Conservation (phyloP, 2,797 vertebrate species). For the Taeniopygia guttata region DNA sequence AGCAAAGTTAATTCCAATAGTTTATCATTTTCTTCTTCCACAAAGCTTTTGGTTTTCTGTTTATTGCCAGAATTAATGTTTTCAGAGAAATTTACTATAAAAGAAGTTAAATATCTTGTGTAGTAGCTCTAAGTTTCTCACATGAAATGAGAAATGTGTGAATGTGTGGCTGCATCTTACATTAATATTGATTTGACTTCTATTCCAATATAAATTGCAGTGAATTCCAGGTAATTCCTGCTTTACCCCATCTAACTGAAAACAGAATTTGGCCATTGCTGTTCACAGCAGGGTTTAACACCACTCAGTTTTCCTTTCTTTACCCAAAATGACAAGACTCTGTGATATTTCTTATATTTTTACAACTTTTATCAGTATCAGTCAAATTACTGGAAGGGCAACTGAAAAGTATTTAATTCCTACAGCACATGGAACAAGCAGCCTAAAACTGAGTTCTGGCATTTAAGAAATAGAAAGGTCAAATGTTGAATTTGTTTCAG, state of each 20-base stretch:
- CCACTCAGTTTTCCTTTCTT: background rate
- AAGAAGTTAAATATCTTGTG: background rate
- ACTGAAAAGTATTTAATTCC: background rate
- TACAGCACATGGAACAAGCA: background rate
- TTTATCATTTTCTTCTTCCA: background rate
- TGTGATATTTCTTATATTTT: background rate
- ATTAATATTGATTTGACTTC: background rate
- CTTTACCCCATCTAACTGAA: background rate
- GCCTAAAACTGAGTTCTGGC: background rate
- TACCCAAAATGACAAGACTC: background rate
- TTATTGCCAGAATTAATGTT: background rate
- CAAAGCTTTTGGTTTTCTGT: background rate
- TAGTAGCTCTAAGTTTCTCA: background rate
- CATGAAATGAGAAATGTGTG: background rate
- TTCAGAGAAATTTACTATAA: background rate
- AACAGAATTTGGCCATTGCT: background rate
- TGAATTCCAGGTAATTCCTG: background rate
- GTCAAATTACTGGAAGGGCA: background rate
- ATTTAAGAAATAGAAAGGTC: background rate
- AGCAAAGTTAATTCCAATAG: background rate
- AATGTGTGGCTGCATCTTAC: accelerated
- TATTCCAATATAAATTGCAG: background rate
- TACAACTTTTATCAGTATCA: background rate
- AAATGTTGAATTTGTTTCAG: accelerated
- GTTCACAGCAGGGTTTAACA: background rate